Base-by-base conservation (phyloP, 35 echinoderm and acorn worm species). In the Heliocidaris tuberculata region DNA sequence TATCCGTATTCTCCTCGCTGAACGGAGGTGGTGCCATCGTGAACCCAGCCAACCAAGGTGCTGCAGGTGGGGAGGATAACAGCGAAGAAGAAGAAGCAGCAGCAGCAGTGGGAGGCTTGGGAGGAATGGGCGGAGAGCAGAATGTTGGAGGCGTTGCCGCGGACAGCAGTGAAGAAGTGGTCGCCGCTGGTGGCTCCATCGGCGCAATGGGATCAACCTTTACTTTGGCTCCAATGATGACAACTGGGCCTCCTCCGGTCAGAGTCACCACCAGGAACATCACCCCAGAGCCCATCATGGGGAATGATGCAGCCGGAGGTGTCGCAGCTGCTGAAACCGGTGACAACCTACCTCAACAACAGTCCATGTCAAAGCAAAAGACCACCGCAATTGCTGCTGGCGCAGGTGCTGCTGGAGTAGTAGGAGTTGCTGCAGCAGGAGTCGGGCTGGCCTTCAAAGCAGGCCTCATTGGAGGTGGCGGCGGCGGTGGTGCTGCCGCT, bases 361-460 rank as follows among this genome's bases (percentile, higher is more conserved):
- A 89, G 31, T 31, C 87, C 31, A 89, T 89, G 87, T 89, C 87
- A 5, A 89, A 31, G 31, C 21, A 89, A 48, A 89, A 89, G 87
- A 48, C 47, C 31, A 48, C 87, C 12, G 87, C 31, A 13, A 32
- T 89, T 48, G 87, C 87, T 27, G 87, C 87, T 6, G 87, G 87
- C 16, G 31, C 47, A n/a, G 87, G 87, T 89, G 19, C 87, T 48
- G 87, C 87, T 47, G 87, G 87, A 47, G 87, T 89, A 27, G 87
- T 89, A 2, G 87, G 31, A 89, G 29, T 89, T 6, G 87, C 31
- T 17, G 87, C 87, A 7, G 87, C 24, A 0, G 87, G 87, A 89
- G 31, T 42, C 16, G 87, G 87, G 5, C 15, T 89, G 31, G 87
- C 87, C 13, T 89, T 47, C 31, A 89, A 89, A 48, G 87, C 87